These are phyloP conservation scores for Tamandua tetradactyla DNA, from an alignment of 2,797 vertebrate genomes.

Conservation along the genomic window DNA sequence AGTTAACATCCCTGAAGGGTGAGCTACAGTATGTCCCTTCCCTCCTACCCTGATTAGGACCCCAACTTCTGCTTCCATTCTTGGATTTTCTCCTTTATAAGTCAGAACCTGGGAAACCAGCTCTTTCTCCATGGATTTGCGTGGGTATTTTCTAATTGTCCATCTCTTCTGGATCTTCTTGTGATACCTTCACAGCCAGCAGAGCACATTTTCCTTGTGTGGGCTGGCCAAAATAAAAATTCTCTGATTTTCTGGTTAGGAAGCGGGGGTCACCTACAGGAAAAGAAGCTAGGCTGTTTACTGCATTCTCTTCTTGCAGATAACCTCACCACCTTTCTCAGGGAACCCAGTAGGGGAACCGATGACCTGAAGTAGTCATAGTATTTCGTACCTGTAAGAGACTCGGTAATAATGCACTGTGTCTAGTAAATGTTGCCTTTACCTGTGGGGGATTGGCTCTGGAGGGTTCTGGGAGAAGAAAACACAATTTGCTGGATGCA, in stretches of 20 bases:
- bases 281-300: neutral
- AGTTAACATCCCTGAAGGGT: neutral
- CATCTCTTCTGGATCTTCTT: neutral
- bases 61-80: neutral
- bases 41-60: neutral
- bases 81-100: neutral
- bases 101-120: neutral
- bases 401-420: neutral
- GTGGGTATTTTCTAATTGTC: neutral
- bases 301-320: neutral
- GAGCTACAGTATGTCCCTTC: neutral
- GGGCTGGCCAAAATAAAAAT: neutral
- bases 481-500: constrained; percentile 50
- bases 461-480: constrained; percentile 54
- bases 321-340: neutral
- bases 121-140: neutral
- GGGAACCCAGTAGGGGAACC: neutral
- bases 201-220: neutral
- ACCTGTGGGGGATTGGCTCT: neutral
- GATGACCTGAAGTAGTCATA: neutral
- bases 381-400: neutral
- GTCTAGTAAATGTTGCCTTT: neutral
- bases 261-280: neutral
- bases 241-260: neutral
- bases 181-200: neutral